These are phyloP conservation scores for Acropternis orthonyx DNA, from an alignment of 2,797 vertebrate genomes.

Conservation along the genomic window DNA sequence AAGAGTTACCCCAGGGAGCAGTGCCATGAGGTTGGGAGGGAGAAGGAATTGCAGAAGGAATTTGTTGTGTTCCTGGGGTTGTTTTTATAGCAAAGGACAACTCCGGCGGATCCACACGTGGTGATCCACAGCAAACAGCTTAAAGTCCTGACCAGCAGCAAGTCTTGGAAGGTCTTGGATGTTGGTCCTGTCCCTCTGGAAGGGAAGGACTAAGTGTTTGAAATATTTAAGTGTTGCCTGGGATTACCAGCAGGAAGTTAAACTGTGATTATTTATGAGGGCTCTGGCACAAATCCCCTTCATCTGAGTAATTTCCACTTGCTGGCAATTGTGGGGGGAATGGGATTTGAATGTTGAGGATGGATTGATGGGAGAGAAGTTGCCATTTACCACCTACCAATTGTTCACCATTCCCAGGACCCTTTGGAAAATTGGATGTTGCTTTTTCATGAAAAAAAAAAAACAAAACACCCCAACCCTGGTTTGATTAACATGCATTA, in stretches of 20 bases:
- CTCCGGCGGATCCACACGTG: not conserved
- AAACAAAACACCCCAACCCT: not conserved
- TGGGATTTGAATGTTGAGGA: not conserved
- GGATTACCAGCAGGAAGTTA: conserved; percentile 43
- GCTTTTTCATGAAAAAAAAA: not conserved
- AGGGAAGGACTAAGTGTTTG: conserved; percentile 14
- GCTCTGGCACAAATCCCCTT: conserved; percentile 41
- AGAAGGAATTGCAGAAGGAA: not conserved
- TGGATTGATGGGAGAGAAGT: not conserved
- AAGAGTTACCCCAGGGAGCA: not conserved
- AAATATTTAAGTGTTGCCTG: conserved; percentile 30
- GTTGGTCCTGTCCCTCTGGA: not conserved
- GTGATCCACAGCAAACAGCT: not conserved
- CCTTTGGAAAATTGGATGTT: conserved; percentile 15
- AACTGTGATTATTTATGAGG: conserved; percentile 60
- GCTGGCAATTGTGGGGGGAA: not conserved
- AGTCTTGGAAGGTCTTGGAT: not conserved
- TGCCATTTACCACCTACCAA: not conserved
- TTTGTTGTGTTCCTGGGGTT: accelerated
- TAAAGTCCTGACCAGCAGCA: not conserved
- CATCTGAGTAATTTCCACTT: conserved; percentile 52
- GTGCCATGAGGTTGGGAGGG: not conserved
- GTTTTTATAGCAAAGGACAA: not conserved
- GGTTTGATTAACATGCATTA: conserved; percentile 30
- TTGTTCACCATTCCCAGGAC: conserved; percentile 45